Base-by-base conservation (phyloP, 2,888 invertebrate species). In the Tupiocoris notatus region DNA sequence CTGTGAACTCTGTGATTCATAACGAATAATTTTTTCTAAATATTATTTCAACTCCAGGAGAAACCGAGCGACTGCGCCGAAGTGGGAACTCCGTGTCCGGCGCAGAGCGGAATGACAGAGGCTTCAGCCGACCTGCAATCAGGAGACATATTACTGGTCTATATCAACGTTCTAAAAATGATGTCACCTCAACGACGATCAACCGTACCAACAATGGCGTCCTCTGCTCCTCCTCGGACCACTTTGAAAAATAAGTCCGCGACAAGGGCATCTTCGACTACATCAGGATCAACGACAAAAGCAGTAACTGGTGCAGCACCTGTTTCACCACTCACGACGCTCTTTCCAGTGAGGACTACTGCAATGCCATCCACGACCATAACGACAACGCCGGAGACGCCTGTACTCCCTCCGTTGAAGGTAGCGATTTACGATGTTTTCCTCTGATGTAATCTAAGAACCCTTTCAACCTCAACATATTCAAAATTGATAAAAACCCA, bases 71-170 rank as follows among this genome's bases (percentile, higher is more conserved):
- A 73, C 54, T 73, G 73, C 54, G 73, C 73, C 1, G 73, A 73
- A 62, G 73, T 73, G 7, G 73, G 73, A 16, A 73, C 73, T 1
- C 75, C 75, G 1, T 75, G 75, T 24, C 65, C 75, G 21, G 59
- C 24, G 16, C 65, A 75, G 58, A 75, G 57, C 12, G 64, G 65
- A 18, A 75, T 75, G 65, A 66, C 65, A 3, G 75, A 75, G 21
- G 61, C 75, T 0, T 85, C 88, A 77, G 88, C 88, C 54, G 90
- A 90, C 84, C 89, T 91, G 80, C 91, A 91, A 84, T 89, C 89
- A 79, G 91, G 90, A 18, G 91, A 91, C 84, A 89, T 90, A 80
- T 87, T 91, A 80, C 87, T 90, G 83, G 90, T 91, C 64, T 88
- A 89, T 84, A 89, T 91, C 84, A 89, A 89, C 81, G 90, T 90